Evolutionary conservation across 2,888 invertebrate genomes (phyloP).

Genomic region (Ophion slaviceki): DNA sequence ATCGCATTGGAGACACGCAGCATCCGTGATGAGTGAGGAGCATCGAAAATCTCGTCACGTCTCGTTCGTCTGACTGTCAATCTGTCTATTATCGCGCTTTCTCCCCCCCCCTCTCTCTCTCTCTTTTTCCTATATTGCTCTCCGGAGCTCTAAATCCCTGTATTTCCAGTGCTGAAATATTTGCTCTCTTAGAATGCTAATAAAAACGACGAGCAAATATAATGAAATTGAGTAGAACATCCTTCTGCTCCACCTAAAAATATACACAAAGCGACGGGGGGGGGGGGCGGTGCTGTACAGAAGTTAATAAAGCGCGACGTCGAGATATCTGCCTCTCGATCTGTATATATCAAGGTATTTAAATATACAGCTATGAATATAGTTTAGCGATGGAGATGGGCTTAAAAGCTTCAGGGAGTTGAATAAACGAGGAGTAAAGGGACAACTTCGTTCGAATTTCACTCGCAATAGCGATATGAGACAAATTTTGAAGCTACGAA

Average conservation of each 20-base stretch:
- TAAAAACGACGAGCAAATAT: constrained; percentile 39
- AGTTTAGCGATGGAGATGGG: too few species aligned
- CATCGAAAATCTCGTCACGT: constrained; percentile 59
- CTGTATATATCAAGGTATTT: too few species aligned
- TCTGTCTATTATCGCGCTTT: constrained; percentile 40
- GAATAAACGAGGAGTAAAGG: too few species aligned
- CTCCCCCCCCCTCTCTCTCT: constrained; percentile 5
- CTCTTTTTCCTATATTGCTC: not conserved
- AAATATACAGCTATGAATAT: too few species aligned
- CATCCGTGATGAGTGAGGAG: constrained; percentile 18
- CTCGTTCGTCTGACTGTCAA: constrained; percentile 37
- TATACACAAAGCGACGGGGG: not conserved
- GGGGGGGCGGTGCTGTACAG: too few species aligned
- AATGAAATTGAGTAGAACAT: constrained; percentile 33
- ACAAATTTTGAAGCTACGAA: too few species aligned
- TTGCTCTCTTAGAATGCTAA: constrained; percentile 27
- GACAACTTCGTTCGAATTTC: too few species aligned
- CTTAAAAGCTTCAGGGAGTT: too few species aligned
- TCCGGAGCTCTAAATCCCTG: not conserved
- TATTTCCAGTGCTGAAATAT: constrained; percentile 11
- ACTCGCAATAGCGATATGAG: too few species aligned
- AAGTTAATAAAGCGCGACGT: too few species aligned
- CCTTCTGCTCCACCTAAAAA: too few species aligned
- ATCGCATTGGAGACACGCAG: constrained; percentile 40
- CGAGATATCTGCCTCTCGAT: too few species aligned